phyloP scores from a whole-genome alignment of 1,140 invertebrate genomes.

The Solenopsis invicta region DNA sequence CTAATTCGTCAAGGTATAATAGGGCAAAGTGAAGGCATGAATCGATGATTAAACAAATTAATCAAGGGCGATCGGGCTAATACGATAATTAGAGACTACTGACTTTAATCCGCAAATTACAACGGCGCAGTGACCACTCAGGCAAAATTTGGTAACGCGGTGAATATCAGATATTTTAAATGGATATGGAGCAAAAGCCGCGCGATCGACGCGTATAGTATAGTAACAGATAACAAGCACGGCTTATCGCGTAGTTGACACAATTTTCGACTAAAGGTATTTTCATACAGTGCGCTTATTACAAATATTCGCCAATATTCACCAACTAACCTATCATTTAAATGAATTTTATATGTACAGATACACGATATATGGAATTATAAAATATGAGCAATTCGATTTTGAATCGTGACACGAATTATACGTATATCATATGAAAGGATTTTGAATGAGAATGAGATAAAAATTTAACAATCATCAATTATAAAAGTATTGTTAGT shows the following conservation, averaged over 20 bases:
- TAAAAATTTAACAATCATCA: neutral
- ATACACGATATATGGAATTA: neutral
- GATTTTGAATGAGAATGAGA: neutral
- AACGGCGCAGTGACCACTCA: neutral
- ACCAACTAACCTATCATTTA: constrained; percentile 8
- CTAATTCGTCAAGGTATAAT: constrained; percentile 10
- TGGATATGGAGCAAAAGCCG: neutral
- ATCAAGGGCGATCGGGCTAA: constrained; percentile 57
- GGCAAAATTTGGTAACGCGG: neutral
- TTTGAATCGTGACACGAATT: neutral
- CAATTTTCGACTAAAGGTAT: constrained; percentile 11
- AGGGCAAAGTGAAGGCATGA: neutral
- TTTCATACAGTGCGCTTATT: neutral
- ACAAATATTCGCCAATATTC: constrained; percentile 4
- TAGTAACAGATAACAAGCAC: constrained; percentile 39
- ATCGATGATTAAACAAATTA: constrained; percentile 68
- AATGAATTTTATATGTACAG: constrained; percentile 14
- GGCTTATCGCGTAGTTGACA: constrained; percentile 14
- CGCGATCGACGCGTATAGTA: neutral
- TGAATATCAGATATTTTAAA: constrained; percentile 54
- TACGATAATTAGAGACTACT: constrained; percentile 57
- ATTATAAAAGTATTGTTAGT: constrained; percentile 23
- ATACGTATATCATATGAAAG: neutral
- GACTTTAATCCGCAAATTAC: constrained; percentile 66
- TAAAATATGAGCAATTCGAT: neutral